Base-by-base conservation (phyloP, 53 echinoderm and acorn worm species). In the Apostichopus leukothele region DNA sequence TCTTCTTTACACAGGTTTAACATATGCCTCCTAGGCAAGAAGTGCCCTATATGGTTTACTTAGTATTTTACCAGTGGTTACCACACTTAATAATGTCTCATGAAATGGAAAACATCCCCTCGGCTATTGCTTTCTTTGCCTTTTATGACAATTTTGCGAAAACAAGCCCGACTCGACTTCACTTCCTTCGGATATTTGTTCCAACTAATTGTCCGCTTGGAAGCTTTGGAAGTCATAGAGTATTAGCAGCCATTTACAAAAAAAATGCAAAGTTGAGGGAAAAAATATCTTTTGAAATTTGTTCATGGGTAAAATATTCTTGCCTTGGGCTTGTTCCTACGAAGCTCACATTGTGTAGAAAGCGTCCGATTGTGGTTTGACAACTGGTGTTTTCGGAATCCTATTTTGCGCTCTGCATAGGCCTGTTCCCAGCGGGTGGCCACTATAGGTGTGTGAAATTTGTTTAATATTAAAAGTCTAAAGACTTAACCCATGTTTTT, bases 281-380 rank as follows among this genome's bases (percentile, higher is more conserved):
- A 77, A 50, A 50, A 25, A 77, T 50, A 9, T 27, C 77, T 77
- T 76, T 77, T 77, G 23, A 77, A 77, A 77, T 50, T 77, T 50
- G 52, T 77, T 77, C 77, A 77, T 39, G 77, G 50, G 27, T 11
- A 77, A 77, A 39, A 9, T 77, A 77, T 77, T 21, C 14, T 39
- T 77, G 77, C 77, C 77, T 77, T 39, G 51, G 77, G 77, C 25
- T 27, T 27, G 8, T 39, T 27, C 13, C 16, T 13, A 63, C 63
- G 63, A 11, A 63, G 63, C 16, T 63, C 63, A 16, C 16, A 16
- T 11, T 63, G 11, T 63, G 63, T 63, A 16, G 63, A 63, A 63
- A 63, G 63, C 63, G 63, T 16, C 4, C 63, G 63, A 63, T 63
- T 13, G 12, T 16, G 63, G 12, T 16, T 11, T 63, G 0, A 63